phyloP scores from a whole-genome alignment of 2,888 invertebrate species.

The Dorcus hopei region DNA sequence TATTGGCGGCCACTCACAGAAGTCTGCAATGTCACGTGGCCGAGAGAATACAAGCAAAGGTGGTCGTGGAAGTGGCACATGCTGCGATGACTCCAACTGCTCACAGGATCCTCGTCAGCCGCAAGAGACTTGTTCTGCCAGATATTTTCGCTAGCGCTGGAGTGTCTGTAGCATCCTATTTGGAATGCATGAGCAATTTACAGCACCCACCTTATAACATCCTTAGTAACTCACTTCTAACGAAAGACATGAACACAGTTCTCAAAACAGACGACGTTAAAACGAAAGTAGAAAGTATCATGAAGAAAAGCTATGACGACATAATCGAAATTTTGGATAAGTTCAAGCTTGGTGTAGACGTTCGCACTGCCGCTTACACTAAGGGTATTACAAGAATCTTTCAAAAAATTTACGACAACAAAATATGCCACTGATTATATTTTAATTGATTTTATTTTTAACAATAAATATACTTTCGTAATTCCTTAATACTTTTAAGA shows the following conservation, averaged over 20 bases:
- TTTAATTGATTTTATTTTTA: too few relatives aligned
- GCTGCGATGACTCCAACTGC: slow-evolving; percentile 42
- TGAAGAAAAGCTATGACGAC: slow-evolving; percentile 21
- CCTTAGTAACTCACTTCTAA: background rate
- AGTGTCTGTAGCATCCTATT: slow-evolving; percentile 37
- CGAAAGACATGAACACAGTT: background rate
- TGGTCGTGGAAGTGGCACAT: slow-evolving; percentile 43
- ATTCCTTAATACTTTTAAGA: too few relatives aligned
- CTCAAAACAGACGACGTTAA: background rate
- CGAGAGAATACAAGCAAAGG: slow-evolving; percentile 40
- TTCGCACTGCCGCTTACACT: slow-evolving; percentile 40
- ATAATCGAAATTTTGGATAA: slow-evolving; percentile 31
- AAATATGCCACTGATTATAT: too few relatives aligned
- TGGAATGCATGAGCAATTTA: slow-evolving; percentile 38
- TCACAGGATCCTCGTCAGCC: slow-evolving; percentile 38
- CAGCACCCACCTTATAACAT: slow-evolving; percentile 14
- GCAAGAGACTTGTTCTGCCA: slow-evolving; percentile 41
- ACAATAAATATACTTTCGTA: too few relatives aligned
- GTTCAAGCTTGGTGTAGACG: slow-evolving; percentile 35
- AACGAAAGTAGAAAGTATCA: slow-evolving; percentile 8
- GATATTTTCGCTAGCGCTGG: slow-evolving; percentile 43
- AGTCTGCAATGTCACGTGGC: slow-evolving; percentile 39
- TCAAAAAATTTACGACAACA: slow-evolving; percentile 11
- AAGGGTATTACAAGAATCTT: slow-evolving; percentile 37
- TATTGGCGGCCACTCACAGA: slow-evolving; percentile 41